These are phyloP conservation scores for Chaetophractus vellerosus DNA, from an alignment of 2,797 vertebrate species.

Conservation along the genomic window DNA sequence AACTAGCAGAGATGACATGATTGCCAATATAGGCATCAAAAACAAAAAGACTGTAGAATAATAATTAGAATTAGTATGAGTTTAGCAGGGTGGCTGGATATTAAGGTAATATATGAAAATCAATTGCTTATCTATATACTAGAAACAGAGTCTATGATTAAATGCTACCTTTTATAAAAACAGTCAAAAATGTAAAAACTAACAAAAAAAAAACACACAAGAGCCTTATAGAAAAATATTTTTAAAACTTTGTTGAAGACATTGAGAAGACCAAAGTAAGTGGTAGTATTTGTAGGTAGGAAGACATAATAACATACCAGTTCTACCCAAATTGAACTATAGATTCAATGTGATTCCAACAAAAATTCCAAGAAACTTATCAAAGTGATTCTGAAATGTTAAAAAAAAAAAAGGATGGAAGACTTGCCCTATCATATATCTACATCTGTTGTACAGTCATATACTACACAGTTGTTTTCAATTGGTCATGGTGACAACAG, in stretches of 20 bases:
- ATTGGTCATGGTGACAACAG: not conserved
- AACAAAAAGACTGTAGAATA: not conserved
- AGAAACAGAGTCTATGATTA: not conserved
- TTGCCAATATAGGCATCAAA: not conserved
- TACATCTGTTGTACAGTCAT: not conserved
- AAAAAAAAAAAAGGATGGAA: not conserved
- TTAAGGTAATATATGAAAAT: not conserved
- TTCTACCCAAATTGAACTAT: not conserved
- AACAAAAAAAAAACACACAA: not conserved
- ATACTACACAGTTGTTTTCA: not conserved
- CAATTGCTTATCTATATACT: not conserved
- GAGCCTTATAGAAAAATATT: not conserved
- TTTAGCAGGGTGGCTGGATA: not conserved
- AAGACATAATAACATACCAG: not conserved
- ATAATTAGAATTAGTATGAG: not conserved
- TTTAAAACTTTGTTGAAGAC: not conserved
- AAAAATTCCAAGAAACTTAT: not conserved
- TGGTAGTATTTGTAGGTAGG: not conserved
- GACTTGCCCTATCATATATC: not conserved
- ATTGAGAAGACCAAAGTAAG: not conserved
- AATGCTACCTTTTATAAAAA: not conserved
- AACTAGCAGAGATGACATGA: not conserved
- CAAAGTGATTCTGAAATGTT: not conserved
- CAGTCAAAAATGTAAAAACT: not conserved
- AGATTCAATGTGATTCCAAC: not conserved